Percentiles rank a stretch among this genome's conserved stretches.
phyloP scores from a whole-genome alignment of 2,113 vertebrate genomes.

The Mugil cephalus region DNA sequence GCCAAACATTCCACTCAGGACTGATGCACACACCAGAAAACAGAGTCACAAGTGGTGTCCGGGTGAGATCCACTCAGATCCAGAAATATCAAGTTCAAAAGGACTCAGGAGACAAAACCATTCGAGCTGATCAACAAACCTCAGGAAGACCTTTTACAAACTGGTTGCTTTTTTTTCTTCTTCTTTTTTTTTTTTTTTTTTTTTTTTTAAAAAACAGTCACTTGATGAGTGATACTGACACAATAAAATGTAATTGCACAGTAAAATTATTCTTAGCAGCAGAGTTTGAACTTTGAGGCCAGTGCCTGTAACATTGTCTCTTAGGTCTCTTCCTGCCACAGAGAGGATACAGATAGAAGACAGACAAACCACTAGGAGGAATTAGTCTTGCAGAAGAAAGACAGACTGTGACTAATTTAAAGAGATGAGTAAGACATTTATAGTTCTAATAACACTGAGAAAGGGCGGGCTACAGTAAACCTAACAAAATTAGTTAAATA shows the following conservation, averaged over 20 bases:
- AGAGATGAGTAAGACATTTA: conserved; percentile 15
- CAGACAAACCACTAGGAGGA: conserved; percentile 31
- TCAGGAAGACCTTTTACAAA: conserved; percentile 9
- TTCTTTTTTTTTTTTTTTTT: conserved; percentile 10
- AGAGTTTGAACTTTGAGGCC: conserved; percentile 51
- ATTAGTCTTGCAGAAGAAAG: background rate
- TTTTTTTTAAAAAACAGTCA: conserved; percentile 3
- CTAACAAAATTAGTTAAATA: background rate
- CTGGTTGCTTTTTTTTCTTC: background rate
- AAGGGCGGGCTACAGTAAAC: background rate
- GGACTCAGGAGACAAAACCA: background rate
- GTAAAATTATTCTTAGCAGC: conserved; percentile 5
- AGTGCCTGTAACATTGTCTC: conserved; percentile 22
- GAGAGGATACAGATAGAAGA: conserved; percentile 34
- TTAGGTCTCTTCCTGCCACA: conserved; percentile 13
- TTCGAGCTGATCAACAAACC: conserved; percentile 2
- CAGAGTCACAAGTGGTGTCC: conserved; percentile 26
- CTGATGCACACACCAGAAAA: conserved; percentile 47
- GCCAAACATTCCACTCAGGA: conserved; percentile 59
- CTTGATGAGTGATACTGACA: background rate
- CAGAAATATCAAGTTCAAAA: conserved; percentile 24
- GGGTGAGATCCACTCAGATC: conserved; percentile 22
- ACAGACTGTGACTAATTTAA: conserved; percentile 3
- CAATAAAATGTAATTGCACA: conserved; percentile 11
- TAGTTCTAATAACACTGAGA: background rate